Evolutionary conservation across 2,888 invertebrate genomes (phyloP).

Genomic region (Piscicola geometra): DNA sequence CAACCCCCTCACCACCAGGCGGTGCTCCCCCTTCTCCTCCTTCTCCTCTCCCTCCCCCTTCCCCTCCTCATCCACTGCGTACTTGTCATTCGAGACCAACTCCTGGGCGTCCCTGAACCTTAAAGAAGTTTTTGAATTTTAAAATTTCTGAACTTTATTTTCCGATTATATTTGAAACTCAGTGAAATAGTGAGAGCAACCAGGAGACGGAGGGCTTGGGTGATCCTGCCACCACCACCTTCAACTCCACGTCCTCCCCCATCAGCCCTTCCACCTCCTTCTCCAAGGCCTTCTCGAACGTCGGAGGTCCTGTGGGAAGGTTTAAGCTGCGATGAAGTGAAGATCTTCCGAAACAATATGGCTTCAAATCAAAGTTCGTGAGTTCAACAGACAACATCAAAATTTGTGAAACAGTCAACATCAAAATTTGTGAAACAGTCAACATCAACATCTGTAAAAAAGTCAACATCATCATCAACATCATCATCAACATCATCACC

Average conservation of each 20-base stretch:
- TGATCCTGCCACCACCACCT: conserved; percentile 11
- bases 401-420: no score
- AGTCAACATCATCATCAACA: no score
- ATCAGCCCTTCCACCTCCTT: not conserved
- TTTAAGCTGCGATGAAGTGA: no score
- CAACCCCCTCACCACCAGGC: conserved; percentile 5
- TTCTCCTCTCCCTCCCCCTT: not conserved
- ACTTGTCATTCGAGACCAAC: not conserved
- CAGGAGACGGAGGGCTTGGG: conserved; percentile 14
- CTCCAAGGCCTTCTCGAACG: not conserved
- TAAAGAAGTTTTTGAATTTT: not conserved
- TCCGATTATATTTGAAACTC: not conserved
- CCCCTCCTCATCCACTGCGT: conserved; percentile 11
- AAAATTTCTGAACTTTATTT: not conserved
- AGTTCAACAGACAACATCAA: not conserved
- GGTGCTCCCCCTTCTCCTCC: conserved; percentile 11
- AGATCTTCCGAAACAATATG: no score
- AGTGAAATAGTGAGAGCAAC: not conserved
- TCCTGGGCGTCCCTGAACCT: conserved; percentile 23
- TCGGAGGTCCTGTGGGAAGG: conserved; percentile 4
- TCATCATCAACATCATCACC: no score
- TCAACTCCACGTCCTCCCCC: not conserved
- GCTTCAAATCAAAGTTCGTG: no score
- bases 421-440: no score
- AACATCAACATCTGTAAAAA: no score